Evolutionary conservation across 2,888 invertebrate species (phyloP), one percentile per base, ranked within the genome.

Genomic region (Anoplius nigerrimus): DNA sequence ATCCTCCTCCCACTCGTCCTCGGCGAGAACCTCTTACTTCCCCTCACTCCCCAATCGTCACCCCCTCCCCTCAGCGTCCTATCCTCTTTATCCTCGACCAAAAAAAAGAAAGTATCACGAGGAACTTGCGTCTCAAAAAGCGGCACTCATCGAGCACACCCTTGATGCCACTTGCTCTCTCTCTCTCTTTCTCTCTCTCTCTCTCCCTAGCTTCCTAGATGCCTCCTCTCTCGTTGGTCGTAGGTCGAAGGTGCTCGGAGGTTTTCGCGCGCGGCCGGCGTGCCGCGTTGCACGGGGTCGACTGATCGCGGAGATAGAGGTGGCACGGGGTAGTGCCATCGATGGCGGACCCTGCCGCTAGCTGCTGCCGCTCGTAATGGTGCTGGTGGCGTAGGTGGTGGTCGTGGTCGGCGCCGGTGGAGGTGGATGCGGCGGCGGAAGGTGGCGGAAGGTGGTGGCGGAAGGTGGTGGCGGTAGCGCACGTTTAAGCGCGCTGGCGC

Each of bases 221-320:
- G n/a, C n/a, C n/a, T n/a, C n/a, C 13, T 5, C n/a, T 54, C 34
- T 34, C 34, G 34, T 11, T 34, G n/a, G n/a, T n/a, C n/a, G n/a
- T n/a, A n/a, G n/a, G n/a, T n/a, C n/a, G 34, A 34, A 34, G 11
- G 34, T 34, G 34, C 11, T 34, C 34, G 34, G 34, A 34, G n/a
- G 8, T 20, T 48, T 48, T 76, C 82, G 82, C 85, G 83, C 34
- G 83, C 85, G 82, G 82, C 88, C 86, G 84, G 83, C 88, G 87
- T 86, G 86, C 88, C 87, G 87, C 88, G 87, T 82, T 88, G 86
- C 88, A 88, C 88, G 88, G 87, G 88, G 87, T 88, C 87, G 88
- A 88, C 88, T 88, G 87, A 87, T 82, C 81, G 79, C 78, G 75
- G 79, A 66, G 69, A 74, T 59, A 76, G 76, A 78, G 80, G 74